Evolutionary conservation across 2,888 invertebrate species (phyloP).

Genomic region (Oithona nana): DNA sequence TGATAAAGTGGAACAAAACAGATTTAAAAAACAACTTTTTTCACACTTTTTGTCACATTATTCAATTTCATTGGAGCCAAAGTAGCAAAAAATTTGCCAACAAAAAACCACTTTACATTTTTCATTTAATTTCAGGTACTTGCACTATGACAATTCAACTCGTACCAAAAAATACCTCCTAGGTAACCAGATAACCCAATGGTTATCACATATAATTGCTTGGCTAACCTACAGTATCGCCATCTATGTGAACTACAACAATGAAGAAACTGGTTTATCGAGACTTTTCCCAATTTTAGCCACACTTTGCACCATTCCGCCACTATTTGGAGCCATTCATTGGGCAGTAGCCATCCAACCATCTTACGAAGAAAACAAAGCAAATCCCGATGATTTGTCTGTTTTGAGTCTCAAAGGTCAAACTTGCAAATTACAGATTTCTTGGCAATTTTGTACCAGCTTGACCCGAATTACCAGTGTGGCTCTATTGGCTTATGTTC

Average conservation of each 20-base stretch:
- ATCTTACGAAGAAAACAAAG: background rate
- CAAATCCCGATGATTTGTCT: background rate
- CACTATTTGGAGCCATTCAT: slow-evolving; percentile 2
- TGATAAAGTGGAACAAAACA: too few relatives aligned
- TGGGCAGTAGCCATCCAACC: background rate
- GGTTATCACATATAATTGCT: background rate
- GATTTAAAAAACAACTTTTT: too few relatives aligned
- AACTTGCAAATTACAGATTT: background rate
- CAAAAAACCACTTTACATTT: background rate
- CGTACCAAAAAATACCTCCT: background rate
- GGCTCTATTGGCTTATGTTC: background rate
- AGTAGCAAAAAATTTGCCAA: too few relatives aligned
- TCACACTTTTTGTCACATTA: too few relatives aligned
- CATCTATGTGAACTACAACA: background rate
- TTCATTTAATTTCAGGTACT: slow-evolving; percentile 1
- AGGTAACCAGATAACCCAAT: background rate
- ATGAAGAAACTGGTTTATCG: background rate
- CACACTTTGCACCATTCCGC: background rate
- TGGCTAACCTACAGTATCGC: background rate
- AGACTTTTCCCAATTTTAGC: background rate
- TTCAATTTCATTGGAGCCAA: too few relatives aligned
- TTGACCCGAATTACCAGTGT: background rate
- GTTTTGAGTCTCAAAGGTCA: background rate
- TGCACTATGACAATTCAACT: background rate
- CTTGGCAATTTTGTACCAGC: slow-evolving; percentile 2